Percentiles rank a stretch among this genome's conserved stretches.
Conservation (phyloP, 1,140 invertebrate species). For the Choristoneura fumiferana region DNA sequence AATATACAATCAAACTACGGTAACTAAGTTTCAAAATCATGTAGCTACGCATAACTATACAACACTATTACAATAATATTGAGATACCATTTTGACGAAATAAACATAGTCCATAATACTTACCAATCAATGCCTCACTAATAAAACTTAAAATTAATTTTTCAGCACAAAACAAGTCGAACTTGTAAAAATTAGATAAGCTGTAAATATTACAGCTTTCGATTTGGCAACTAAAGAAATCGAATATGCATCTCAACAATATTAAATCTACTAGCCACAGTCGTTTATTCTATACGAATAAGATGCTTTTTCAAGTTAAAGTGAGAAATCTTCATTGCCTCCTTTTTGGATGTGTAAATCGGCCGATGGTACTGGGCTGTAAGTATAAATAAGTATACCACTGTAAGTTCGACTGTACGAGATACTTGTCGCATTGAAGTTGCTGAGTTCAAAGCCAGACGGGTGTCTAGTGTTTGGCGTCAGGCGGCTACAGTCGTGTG, state of each 20-base stretch:
- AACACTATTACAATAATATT: conserved; percentile 4
- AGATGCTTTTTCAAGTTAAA: too few species aligned
- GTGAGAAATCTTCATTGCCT: too few species aligned
- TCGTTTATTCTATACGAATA: too few species aligned
- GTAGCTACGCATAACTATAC: conserved; percentile 1
- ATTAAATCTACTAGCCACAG: background rate
- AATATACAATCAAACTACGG: conserved; percentile 15
- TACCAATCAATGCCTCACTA: background rate
- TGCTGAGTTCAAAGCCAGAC: too few species aligned
- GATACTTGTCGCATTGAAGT: too few species aligned
- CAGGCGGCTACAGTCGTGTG: too few species aligned
- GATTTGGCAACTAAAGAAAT: conserved; percentile 14
- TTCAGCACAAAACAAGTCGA: conserved; percentile 12
- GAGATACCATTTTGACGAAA: background rate
- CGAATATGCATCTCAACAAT: background rate
- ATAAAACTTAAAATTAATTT: background rate
- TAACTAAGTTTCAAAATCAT: conserved; percentile 16
- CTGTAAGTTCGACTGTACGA: too few species aligned
- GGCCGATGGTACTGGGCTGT: too few species aligned
- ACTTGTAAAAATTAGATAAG: conserved; percentile 18
- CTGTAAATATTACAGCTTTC: conserved; percentile 28
- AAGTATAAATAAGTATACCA: too few species aligned
- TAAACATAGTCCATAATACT: background rate
- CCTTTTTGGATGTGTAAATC: too few species aligned
- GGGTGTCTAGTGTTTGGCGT: too few species aligned